Conservation (phyloP, 2,797 vertebrate genomes). For the Uromys caudimaculatus region DNA sequence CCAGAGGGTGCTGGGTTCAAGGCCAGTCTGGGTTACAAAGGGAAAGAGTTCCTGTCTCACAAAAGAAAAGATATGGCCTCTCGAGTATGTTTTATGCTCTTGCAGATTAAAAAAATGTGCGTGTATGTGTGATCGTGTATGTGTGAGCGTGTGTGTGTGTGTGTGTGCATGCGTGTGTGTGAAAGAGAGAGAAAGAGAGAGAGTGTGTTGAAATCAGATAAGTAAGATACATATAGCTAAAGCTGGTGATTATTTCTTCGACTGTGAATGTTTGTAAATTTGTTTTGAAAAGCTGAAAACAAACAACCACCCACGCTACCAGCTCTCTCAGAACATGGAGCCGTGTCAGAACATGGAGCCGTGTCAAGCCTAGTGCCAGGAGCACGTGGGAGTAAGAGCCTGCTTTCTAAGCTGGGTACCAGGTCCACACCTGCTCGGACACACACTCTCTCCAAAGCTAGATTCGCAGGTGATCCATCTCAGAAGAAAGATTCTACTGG, state of each 20-base stretch:
- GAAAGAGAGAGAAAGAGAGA: background rate
- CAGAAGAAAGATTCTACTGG: background rate
- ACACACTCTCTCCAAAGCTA: background rate
- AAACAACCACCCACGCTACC: background rate
- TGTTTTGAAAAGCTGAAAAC: conserved; percentile 46
- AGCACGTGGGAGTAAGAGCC: background rate
- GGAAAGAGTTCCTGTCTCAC: background rate
- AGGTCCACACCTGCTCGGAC: rapidly evolving
- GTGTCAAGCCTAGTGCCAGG: rapidly evolving
- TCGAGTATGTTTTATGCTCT: conserved; percentile 17
- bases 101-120: background rate
- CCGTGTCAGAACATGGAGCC: background rate
- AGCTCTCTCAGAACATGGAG: background rate
- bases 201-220: conserved; percentile 10
- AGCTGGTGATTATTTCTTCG: conserved; percentile 45
- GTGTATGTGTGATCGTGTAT: background rate
- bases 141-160: too few species aligned
- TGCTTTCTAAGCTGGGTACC: background rate
- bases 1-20: background rate
- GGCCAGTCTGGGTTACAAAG: background rate
- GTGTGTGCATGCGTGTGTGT: background rate
- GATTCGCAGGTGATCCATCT: background rate
- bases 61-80: background rate
- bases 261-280: conserved; percentile 35
- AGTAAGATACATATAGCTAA: conserved; percentile 35